These are phyloP conservation scores for Cerceris rybyensis DNA, from an alignment of 2,888 invertebrate species.

Conservation along the genomic window DNA sequence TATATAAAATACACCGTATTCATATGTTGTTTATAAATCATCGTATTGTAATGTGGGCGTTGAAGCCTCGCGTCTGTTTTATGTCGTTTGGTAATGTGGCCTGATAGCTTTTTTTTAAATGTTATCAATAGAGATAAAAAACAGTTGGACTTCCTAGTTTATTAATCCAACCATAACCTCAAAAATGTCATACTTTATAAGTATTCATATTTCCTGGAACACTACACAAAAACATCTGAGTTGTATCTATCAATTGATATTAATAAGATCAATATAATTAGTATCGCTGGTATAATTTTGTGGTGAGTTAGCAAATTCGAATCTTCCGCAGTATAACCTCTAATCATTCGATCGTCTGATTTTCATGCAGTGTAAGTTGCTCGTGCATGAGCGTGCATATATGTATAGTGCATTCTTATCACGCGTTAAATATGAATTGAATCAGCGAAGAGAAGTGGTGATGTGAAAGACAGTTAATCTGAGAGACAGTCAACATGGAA, in stretches of 20 bases:
- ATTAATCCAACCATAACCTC: neutral
- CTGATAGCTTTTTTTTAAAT: neutral
- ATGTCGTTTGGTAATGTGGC: neutral
- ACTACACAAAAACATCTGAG: no score
- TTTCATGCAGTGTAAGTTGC: conserved; percentile 1
- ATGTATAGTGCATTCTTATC: conserved; percentile 33
- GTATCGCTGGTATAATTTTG: no score
- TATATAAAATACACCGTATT: no score
- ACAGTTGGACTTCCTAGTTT: neutral
- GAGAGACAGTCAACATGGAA: conserved; percentile 71
- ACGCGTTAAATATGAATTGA: conserved; percentile 37
- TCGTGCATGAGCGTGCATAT: conserved; percentile 7
- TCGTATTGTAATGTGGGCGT: no score
- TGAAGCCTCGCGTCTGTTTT: no score
- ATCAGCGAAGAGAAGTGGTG: conserved; percentile 27
- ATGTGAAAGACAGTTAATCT: conserved; percentile 48
- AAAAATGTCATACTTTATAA: neutral
- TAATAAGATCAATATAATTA: no score
- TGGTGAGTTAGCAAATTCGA: neutral
- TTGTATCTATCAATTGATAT: no score
- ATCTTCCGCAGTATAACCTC: conserved; percentile 21
- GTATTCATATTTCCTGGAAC: no score
- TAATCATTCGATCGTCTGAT: conserved; percentile 8
- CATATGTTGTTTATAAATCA: no score
- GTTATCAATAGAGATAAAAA: neutral